Evolutionary conservation across 2,797 vertebrate species (phyloP).

Genomic region (Pseudotriccus pelzelni): DNA sequence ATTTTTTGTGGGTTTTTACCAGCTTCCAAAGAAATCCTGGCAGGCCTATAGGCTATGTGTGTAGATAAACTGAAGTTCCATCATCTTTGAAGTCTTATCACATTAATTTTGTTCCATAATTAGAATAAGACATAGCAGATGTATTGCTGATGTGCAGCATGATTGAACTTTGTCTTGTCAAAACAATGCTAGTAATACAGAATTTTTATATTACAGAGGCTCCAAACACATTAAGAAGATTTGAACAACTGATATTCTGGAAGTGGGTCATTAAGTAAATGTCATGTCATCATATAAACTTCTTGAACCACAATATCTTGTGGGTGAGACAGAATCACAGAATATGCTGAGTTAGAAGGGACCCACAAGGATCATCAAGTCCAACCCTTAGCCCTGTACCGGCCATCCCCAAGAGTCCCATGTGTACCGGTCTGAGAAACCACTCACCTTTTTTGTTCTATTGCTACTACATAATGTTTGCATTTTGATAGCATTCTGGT

Average conservation of each 20-base stretch:
- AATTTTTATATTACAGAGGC: neutral
- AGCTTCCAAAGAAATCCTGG: neutral
- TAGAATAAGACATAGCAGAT: neutral
- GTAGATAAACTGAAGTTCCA: neutral
- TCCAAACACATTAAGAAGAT: neutral
- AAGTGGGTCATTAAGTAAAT: neutral
- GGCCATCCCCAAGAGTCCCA: neutral
- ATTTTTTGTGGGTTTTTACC: fast-evolving
- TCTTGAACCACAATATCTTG: neutral
- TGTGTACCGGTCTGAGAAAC: neutral
- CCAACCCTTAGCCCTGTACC: neutral
- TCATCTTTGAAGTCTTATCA: neutral
- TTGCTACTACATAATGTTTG: neutral
- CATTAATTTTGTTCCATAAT: neutral
- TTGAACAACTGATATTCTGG: neutral
- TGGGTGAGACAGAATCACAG: neutral
- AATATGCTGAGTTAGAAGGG: neutral
- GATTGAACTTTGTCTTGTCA: neutral
- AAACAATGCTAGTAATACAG: neutral
- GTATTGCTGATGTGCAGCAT: neutral
- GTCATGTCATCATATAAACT: neutral
- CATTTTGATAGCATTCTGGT: neutral
- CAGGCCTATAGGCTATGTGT: neutral
- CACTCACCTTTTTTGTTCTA: neutral
- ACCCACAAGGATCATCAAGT: neutral